These are phyloP conservation scores for Endomychus coccineus DNA, from an alignment of 2,888 invertebrate genomes.

Conservation along the genomic window DNA sequence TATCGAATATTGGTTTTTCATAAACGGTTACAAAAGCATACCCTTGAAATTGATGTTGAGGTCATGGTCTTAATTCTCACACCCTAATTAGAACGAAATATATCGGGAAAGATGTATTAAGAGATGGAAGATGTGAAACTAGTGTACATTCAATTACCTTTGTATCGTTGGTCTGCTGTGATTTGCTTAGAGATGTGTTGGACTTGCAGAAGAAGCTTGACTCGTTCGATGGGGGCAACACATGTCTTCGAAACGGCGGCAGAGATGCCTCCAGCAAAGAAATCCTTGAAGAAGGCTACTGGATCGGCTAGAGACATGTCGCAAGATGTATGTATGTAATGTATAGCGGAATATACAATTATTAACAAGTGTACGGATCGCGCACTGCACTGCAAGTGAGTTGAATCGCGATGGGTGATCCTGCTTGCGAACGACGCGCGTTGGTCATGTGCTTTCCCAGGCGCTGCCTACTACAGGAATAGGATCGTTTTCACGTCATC, in stretches of 20 bases:
- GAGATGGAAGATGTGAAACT: too few relatives aligned
- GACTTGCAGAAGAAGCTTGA: slow-evolving; percentile 88
- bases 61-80: too few relatives aligned
- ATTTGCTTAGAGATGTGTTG: slow-evolving; percentile 92
- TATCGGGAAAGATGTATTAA: too few relatives aligned
- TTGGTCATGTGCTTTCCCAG: slow-evolving; percentile 37
- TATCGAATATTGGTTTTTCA: too few relatives aligned
- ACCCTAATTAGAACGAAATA: too few relatives aligned
- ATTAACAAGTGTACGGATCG: slow-evolving; percentile 41
- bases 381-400: slow-evolving; percentile 51
- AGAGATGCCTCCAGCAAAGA: slow-evolving; percentile 83
- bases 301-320: slow-evolving; percentile 56
- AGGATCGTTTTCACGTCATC: slow-evolving; percentile 21
- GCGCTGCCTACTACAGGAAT: slow-evolving; percentile 29
- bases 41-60: too few relatives aligned
- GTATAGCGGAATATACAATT: too few relatives aligned
- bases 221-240: slow-evolving; percentile 92
- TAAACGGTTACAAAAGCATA: too few relatives aligned
- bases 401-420: slow-evolving; percentile 28
- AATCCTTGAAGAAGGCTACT: slow-evolving; percentile 81
- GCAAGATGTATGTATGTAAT: too few relatives aligned
- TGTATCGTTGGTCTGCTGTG: slow-evolving; percentile 77
- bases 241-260: slow-evolving; percentile 92
- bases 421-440: slow-evolving; percentile 19
- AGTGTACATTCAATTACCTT: too few relatives aligned